phyloP scores from a whole-genome alignment of 2,113 vertebrate species.

The Emydocephalus ijimae region DNA sequence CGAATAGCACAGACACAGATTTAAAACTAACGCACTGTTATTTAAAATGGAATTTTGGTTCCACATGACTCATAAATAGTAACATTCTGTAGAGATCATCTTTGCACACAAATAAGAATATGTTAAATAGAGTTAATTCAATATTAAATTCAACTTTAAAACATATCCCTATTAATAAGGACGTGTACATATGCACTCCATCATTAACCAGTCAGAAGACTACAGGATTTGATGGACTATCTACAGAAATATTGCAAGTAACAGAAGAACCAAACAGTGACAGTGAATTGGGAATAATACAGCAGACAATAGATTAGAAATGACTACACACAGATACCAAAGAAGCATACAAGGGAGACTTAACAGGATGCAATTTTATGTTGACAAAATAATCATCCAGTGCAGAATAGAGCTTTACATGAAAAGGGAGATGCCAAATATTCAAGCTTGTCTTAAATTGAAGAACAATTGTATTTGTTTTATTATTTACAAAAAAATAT shows the following conservation, averaged over 20 bases:
- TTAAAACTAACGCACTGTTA: neutral
- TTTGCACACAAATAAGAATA: neutral
- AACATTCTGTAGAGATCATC: neutral
- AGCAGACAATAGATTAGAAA: neutral
- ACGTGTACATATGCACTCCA: neutral
- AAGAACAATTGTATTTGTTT: neutral
- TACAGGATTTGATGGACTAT: neutral
- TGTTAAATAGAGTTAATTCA: neutral
- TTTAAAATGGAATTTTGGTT: neutral
- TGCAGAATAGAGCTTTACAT: neutral
- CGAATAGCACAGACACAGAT: slow-evolving; percentile 16
- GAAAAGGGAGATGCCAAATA: neutral
- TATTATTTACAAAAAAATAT: neutral
- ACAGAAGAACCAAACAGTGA: neutral
- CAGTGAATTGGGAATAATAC: neutral
- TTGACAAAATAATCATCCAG: neutral
- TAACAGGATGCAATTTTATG: neutral
- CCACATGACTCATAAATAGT: slow-evolving; percentile 3
- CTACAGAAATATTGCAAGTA: neutral
- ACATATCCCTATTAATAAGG: neutral
- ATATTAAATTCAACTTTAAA: neutral
- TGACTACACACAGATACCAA: neutral
- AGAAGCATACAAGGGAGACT: neutral
- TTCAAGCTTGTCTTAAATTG: neutral
- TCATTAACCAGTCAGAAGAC: neutral